Conservation (phyloP, 2,888 invertebrate genomes). For the Pollenia angustigena region DNA sequence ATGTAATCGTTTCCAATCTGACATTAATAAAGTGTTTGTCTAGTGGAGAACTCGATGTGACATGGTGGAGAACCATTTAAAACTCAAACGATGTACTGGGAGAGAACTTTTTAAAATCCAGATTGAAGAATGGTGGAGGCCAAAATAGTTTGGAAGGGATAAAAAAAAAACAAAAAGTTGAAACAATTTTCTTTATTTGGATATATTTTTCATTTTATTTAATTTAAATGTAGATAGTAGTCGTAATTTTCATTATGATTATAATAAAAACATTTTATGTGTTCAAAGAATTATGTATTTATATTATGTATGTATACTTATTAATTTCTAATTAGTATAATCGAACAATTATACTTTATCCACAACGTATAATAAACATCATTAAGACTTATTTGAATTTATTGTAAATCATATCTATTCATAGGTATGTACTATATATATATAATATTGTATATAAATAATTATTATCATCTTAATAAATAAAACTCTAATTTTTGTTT, state of each 20-base stretch:
- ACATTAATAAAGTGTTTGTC: too few relatives aligned
- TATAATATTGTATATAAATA: constrained; percentile 37
- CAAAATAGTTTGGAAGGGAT: neutral
- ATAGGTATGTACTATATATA: constrained; percentile 33
- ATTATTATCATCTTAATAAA: constrained; percentile 47
- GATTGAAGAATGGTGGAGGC: too few relatives aligned
- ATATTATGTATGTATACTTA: constrained; percentile 53
- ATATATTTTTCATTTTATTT: constrained; percentile 44
- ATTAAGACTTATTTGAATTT: constrained; percentile 44
- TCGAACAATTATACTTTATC: constrained; percentile 60
- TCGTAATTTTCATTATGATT: constrained; percentile 37
- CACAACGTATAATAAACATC: constrained; percentile 49
- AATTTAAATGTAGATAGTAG: constrained; percentile 48
- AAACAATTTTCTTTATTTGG: neutral
- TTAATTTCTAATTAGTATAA: constrained; percentile 48
- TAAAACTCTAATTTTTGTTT: constrained; percentile 51
- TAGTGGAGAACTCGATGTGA: too few relatives aligned
- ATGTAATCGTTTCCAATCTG: too few relatives aligned
- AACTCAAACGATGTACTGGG: too few relatives aligned
- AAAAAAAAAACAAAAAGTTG: neutral
- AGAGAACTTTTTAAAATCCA: too few relatives aligned
- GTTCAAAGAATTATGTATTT: constrained; percentile 31
- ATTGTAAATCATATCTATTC: constrained; percentile 66
- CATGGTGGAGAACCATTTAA: too few relatives aligned
- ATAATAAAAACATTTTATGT: constrained; percentile 54